A percentile compares a stretch with the other conserved stretches of the same genome.
Evolutionary conservation across 2,113 vertebrate genomes (phyloP).

Genomic region (Etheostoma cragini): DNA sequence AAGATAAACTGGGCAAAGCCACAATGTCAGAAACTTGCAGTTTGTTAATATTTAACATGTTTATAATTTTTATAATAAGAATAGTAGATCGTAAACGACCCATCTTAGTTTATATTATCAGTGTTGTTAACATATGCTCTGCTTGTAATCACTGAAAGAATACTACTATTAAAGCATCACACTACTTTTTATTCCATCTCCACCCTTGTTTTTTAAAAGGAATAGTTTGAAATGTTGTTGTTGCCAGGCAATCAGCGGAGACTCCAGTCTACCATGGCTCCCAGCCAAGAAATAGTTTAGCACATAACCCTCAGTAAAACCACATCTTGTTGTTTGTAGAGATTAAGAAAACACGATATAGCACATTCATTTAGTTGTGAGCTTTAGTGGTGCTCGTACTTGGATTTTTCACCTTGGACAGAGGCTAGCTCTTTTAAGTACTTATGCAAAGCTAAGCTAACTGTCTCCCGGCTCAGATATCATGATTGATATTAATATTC

Average conservation of each 20-base stretch:
- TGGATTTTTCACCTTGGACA: neutral
- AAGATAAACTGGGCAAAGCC: constrained; percentile 11
- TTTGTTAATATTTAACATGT: neutral
- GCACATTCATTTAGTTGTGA: neutral
- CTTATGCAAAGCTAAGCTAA: constrained; percentile 11
- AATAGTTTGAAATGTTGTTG: neutral
- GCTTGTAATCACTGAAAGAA: constrained; percentile 8
- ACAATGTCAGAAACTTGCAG: constrained; percentile 6
- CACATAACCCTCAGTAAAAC: neutral
- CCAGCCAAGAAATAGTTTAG: neutral
- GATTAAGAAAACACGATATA: neutral
- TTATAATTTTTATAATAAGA: neutral
- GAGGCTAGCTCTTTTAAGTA: neutral
- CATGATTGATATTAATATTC: neutral
- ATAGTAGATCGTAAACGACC: neutral
- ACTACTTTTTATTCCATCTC: neutral
- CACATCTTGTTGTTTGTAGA: neutral
- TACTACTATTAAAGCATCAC: neutral
- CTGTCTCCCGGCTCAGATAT: neutral
- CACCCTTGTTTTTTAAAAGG: neutral
- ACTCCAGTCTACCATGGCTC: neutral
- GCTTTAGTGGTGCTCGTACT: neutral
- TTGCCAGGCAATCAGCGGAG: neutral
- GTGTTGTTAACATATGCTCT: neutral
- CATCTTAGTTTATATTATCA: neutral